phyloP scores from a whole-genome alignment of 2,113 vertebrate genomes.

The Sialia sialis region DNA sequence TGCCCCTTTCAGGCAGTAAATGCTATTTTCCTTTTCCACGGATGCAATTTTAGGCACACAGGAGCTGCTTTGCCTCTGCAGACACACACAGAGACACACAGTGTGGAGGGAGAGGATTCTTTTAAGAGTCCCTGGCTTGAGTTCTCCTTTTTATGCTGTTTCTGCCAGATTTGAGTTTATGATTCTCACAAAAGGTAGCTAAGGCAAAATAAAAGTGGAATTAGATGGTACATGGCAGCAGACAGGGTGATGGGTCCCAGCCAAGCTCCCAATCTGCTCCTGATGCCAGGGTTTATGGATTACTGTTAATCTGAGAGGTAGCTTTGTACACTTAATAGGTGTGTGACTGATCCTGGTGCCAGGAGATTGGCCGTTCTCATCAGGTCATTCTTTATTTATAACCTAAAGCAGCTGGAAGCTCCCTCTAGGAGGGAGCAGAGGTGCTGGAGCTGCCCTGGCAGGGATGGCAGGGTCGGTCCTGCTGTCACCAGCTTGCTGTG shows the following conservation, averaged over 20 bases:
- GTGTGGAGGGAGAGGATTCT: not conserved
- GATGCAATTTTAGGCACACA: not conserved
- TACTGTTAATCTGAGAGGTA: slow-evolving; percentile 10
- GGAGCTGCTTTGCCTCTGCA: not conserved
- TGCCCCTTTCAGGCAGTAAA: not conserved
- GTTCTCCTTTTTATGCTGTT: not conserved
- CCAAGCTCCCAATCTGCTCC: not conserved
- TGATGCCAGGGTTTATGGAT: not conserved
- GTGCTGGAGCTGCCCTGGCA: rapidly evolving
- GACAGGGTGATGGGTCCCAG: not conserved
- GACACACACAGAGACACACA: not conserved
- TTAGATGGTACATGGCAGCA: not conserved
- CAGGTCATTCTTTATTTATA: slow-evolving; percentile 34
- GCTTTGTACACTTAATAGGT: slow-evolving; percentile 20
- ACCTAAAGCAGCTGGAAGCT: not conserved
- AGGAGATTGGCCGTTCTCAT: not conserved
- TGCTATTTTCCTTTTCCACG: not conserved
- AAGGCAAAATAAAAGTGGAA: not conserved
- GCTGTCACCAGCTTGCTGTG: not conserved
- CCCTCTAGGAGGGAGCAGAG: not conserved
- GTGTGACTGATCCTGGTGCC: slow-evolving; percentile 9
- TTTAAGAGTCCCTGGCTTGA: not conserved
- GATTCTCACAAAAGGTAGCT: not conserved
- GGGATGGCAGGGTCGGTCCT: not conserved
- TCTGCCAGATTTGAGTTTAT: not conserved